These are phyloP conservation scores for Drepanosiphum platanoidis DNA, from an alignment of 2,888 invertebrate species.

Conservation along the genomic window DNA sequence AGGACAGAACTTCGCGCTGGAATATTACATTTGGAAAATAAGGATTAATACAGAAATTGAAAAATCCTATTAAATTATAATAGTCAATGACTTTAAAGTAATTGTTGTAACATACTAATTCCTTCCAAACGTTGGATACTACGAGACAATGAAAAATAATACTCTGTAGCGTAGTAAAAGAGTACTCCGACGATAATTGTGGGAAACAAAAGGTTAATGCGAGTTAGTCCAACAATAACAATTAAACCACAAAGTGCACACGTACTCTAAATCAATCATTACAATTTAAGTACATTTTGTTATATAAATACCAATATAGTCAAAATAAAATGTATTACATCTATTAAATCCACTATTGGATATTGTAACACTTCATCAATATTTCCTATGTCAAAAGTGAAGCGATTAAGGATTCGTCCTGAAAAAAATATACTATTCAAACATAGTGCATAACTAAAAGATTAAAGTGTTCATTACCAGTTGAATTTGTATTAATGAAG, in stretches of 20 bases:
- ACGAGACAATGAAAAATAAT: slow-evolving; percentile 83
- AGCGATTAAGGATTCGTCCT: slow-evolving; percentile 84
- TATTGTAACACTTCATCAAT: slow-evolving; percentile 73
- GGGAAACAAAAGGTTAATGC: slow-evolving; percentile 78
- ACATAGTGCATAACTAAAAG: neutral
- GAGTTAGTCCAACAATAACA: slow-evolving; percentile 78
- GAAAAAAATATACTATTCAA: slow-evolving; percentile 64
- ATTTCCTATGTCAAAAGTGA: slow-evolving; percentile 87
- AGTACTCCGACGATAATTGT: slow-evolving; percentile 76
- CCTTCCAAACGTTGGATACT: slow-evolving; percentile 84
- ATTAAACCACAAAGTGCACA: too few species aligned
- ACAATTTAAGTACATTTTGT: too few species aligned
- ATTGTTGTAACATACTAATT: slow-evolving; percentile 78
- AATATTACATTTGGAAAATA: too few species aligned
- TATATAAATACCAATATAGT: too few species aligned
- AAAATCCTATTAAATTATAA: slow-evolving; percentile 64
- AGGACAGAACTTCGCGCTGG: slow-evolving; percentile 94
- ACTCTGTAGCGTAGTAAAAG: slow-evolving; percentile 79
- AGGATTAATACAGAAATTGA: too few species aligned
- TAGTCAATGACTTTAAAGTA: too few species aligned
- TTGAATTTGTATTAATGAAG: slow-evolving; percentile 90
- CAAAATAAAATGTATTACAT: too few species aligned
- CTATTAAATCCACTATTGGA: slow-evolving; percentile 72
- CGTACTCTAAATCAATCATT: too few species aligned
- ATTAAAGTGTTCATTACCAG: slow-evolving; percentile 69